Percentiles rank a stretch among this genome's conserved stretches.
Evolutionary conservation across 37 sponge, comb jelly and placozoan species (phyloP).

Genomic region (Halisarca cf. caerulea): DNA sequence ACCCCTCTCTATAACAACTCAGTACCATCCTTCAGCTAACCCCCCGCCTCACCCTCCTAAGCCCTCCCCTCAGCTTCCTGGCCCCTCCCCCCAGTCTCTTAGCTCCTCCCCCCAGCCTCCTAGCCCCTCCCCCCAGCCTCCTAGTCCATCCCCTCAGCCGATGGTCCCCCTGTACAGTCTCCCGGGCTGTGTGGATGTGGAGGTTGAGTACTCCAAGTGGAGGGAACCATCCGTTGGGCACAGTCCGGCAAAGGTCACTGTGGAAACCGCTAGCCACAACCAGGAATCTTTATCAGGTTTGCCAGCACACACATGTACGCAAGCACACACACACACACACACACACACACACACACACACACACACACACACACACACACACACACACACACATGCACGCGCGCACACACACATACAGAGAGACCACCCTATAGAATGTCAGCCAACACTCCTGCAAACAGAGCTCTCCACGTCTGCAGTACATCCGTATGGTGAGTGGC

Average conservation of each 20-base stretch:
- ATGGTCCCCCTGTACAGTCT: conserved; percentile 12
- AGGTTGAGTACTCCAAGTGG: conserved; percentile 6
- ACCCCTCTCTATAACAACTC: too few relatives aligned
- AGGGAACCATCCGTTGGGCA: neutral
- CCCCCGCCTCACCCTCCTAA: neutral
- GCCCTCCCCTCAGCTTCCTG: neutral
- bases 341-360: neutral
- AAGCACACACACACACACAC: too few relatives aligned
- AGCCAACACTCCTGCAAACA: too few relatives aligned
- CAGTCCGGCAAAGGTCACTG: too few relatives aligned
- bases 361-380: neutral
- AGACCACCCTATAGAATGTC: too few relatives aligned
- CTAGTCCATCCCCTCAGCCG: neutral
- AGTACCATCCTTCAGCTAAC: too few relatives aligned
- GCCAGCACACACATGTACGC: too few relatives aligned
- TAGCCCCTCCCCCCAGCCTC: neutral
- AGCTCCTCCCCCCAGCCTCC: neutral
- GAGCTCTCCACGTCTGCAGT: too few relatives aligned
- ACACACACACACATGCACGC: neutral
- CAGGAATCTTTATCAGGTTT: too few relatives aligned
- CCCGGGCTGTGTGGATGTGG: conserved; percentile 14
- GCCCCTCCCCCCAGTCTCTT: neutral
- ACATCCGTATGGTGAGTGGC: too few relatives aligned
- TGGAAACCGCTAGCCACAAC: too few relatives aligned
- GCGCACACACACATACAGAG: too few relatives aligned